Evolutionary conservation across 2,888 invertebrate genomes (phyloP), one percentile per base, ranked within the genome.

Genomic region (Oligia latruncula): DNA sequence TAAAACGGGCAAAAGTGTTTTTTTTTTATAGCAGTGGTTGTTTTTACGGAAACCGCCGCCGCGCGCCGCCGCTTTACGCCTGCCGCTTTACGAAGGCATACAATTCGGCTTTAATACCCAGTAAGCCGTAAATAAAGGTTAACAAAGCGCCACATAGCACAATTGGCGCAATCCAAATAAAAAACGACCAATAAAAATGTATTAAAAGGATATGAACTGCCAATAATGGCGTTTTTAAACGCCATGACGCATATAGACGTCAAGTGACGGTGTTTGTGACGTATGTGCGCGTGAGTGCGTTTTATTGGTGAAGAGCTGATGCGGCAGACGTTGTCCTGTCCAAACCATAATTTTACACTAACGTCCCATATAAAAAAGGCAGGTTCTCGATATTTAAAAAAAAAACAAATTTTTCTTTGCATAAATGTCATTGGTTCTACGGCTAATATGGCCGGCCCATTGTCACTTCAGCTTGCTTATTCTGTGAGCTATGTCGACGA

Each of bases 141-240:
- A 77, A 52, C 73, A 80, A 80, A 74, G 2, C 52, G 15, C 60
- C 52, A 35, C 60, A 29, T 52, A 60, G 60, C 80, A 67, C 52
- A 74, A 67, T 40, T 80, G 74, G 60, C 60, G 23, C 74, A 15
- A 35, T 46, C 4, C 67, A 74, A 74, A 80, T 80, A 55, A 74
- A 78, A 73, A 80, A 71, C 13, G 9, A 23, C 3, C 80, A 62
- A 46, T 80, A 74, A 62, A 40, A 79, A 67, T 46, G 67, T 80
- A n/a, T 35, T 68, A 55, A 73, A 62, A 67, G 79, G 80, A 35
- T 46, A 8, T 80, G n/a, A 20, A n/a, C 11, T 40, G 71, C 15
- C 17, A 46, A 23, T 80, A 49, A 80, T 58, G 46, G 8, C 6
- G 0, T 0, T 49, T 78, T 72, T 72, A 64, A 68, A 2, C 55